phyloP scores from a whole-genome alignment of 2,113 vertebrate species.

The Thalassoma bifasciatum region DNA sequence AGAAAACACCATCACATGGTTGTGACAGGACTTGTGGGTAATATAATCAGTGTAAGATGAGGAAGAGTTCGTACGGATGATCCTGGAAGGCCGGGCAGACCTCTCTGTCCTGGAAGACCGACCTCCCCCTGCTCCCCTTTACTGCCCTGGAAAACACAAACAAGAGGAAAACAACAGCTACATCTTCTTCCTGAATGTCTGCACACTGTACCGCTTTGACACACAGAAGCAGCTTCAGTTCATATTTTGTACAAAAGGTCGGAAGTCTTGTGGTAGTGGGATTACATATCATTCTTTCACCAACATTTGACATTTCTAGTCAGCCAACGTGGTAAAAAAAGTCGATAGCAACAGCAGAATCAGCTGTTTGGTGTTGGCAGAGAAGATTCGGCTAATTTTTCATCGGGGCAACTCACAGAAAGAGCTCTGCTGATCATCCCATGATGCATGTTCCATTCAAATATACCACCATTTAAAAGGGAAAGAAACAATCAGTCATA shows the following conservation, averaged over 20 bases:
- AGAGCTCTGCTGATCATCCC: too few relatives aligned
- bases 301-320: too few relatives aligned
- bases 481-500: neutral
- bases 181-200: constrained; percentile 64
- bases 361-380: too few relatives aligned
- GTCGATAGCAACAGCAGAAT: too few relatives aligned
- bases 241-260: constrained; percentile 63
- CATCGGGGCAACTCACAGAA: too few relatives aligned
- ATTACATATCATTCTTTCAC: too few relatives aligned
- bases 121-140: constrained; percentile 86
- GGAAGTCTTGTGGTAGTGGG: neutral
- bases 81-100: constrained; percentile 81
- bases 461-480: too few relatives aligned
- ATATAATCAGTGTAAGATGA: constrained; percentile 19
- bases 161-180: constrained; percentile 56
- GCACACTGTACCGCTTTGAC: constrained; percentile 74
- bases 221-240: constrained; percentile 54
- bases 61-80: constrained; percentile 68
- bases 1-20: constrained; percentile 33
- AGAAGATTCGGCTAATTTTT: too few relatives aligned
- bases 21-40: neutral
- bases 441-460: too few relatives aligned
- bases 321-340: too few relatives aligned
- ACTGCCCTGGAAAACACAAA: constrained; percentile 80
- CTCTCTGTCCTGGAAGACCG: constrained; percentile 85